phyloP scores from a whole-genome alignment of 2,888 invertebrate species.

The Nowickia ferox region DNA sequence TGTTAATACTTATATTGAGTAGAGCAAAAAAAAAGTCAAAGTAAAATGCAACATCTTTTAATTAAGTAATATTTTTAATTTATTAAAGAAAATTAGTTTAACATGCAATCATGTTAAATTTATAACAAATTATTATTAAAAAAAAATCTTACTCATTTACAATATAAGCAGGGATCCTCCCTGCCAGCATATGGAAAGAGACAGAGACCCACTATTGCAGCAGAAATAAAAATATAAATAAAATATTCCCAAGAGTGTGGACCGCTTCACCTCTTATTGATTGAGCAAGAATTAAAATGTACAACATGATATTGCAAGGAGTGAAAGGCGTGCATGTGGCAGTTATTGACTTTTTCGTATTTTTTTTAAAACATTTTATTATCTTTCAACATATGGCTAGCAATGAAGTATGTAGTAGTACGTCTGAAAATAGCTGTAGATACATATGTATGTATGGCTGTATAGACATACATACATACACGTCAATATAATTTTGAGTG shows the following conservation, averaged over 20 bases:
- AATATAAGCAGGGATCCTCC: no score
- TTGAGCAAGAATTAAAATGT: slow-evolving; percentile 8
- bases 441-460: neutral
- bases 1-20: no score
- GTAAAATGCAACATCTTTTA: no score
- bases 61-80: no score
- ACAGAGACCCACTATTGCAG: neutral
- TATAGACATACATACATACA: neutral
- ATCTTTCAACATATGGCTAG: slow-evolving; percentile 38
- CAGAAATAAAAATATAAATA: slow-evolving; percentile 3
- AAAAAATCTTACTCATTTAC: no score
- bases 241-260: slow-evolving; percentile 51
- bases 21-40: no score
- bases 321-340: neutral
- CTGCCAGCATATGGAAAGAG: neutral
- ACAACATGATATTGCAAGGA: neutral
- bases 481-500: slow-evolving; percentile 49
- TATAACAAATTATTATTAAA: no score
- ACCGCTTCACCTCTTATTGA: slow-evolving; percentile 48
- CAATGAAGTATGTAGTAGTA: neutral
- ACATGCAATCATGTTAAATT: no score
- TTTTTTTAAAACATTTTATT: slow-evolving; percentile 10
- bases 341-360: neutral
- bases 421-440: neutral
- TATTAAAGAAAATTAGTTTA: no score